Evolutionary conservation across 1,140 invertebrate genomes (phyloP), one percentile per base, ranked within the genome.

Genomic region (Eurosta solidaginis): DNA sequence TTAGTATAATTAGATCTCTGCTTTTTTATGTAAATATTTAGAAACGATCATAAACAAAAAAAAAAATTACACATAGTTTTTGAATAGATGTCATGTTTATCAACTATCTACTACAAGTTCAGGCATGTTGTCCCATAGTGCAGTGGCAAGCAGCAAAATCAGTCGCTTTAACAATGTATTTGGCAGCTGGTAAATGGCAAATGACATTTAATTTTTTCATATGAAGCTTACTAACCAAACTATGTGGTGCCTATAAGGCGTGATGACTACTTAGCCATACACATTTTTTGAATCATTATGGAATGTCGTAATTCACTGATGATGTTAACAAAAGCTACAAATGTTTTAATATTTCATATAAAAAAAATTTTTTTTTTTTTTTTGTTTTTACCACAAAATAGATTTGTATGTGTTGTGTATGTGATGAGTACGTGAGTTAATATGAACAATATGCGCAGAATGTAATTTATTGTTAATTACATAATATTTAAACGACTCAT

Each of bases 381-480:
- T n/a, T n/a, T n/a, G n/a, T n/a, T n/a, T n/a, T n/a, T n/a, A n/a
- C n/a, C n/a, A n/a, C n/a, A n/a, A n/a, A n/a, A n/a, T n/a, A n/a
- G n/a, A n/a, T n/a, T n/a, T n/a, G n/a, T 40, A 68, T 68, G 14
- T 40, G 36, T 29, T 17, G 29, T 5, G 36, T n/a, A 22, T 59
- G 54, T 3, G 50, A 20, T 68, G 17, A 40, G n/a, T 22, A 9
- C 40, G 59, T 22, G 33, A 20, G 33, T 68, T 68, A 22, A 40
- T 68, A 33, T 42, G 29, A 40, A 20, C 59, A 40, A 42, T 68
- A 68, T 68, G 59, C 40, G 59, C 17, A 29, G 22, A 29, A 27
- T 68, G 59, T 68, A 68, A 68, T 68, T 68, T 68, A 68, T 68
- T 68, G 59, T 68, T 68, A 68, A 68, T 68, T 68, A 40, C 59